Conservation (phyloP, 2,888 invertebrate species). For the Nomada fucata region DNA sequence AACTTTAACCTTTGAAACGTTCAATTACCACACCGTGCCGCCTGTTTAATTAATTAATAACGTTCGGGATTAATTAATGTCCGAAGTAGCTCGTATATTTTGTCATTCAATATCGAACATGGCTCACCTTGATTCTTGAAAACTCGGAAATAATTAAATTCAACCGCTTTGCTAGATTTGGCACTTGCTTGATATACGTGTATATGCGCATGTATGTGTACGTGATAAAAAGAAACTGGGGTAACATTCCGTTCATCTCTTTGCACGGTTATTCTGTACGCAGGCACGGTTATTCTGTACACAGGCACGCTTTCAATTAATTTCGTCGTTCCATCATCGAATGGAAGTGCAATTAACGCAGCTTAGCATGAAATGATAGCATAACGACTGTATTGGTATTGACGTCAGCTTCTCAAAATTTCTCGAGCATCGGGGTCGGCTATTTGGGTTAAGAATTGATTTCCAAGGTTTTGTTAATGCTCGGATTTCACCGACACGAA, state of each 20-base stretch:
- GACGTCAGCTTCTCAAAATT: conserved; percentile 41
- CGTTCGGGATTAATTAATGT: conserved; percentile 29
- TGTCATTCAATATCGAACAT: neutral
- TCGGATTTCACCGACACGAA: neutral
- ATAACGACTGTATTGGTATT: conserved; percentile 36
- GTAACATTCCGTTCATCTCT: neutral
- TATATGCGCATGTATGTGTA: neutral
- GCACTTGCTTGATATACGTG: neutral
- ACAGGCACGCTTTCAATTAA: conserved; percentile 9
- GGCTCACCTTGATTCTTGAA: conserved; percentile 7
- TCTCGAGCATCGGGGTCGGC: conserved; percentile 28
- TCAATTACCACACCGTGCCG: conserved; percentile 1
- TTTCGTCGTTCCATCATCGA: neutral
- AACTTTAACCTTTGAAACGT: conserved; percentile 3
- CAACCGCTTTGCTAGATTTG: neutral
- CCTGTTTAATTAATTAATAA: conserved; percentile 35
- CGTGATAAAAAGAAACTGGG: too few species aligned
- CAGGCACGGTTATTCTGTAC: neutral
- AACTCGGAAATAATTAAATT: conserved; percentile 25
- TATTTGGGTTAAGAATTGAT: conserved; percentile 52
- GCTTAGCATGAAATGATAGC: neutral
- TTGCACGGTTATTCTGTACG: neutral
- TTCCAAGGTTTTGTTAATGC: neutral
- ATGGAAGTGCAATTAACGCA: neutral
- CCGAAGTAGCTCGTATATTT: neutral